A percentile compares a stretch with the other conserved stretches of the same genome.
Evolutionary conservation across 2,888 invertebrate species (phyloP).

Genomic region (Schrankia costaestrigalis): DNA sequence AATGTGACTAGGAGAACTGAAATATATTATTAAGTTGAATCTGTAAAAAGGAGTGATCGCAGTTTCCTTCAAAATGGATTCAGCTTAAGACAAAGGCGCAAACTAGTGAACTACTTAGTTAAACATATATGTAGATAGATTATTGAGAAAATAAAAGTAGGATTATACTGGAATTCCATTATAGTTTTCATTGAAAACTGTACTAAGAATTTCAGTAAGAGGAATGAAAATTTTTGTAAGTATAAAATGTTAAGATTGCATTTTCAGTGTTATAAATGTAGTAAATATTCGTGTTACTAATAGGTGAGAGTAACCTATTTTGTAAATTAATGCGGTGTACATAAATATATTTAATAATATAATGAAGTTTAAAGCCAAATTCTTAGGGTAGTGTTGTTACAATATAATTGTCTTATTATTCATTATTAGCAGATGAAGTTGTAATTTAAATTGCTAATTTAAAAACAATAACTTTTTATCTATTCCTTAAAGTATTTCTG

Average conservation of each 20-base stretch:
- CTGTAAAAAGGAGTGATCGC: no score
- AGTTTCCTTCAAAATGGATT: no score
- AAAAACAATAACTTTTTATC: no score
- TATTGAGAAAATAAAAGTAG: slow-evolving; percentile 6
- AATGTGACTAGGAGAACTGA: no score
- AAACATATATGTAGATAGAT: slow-evolving; percentile 7
- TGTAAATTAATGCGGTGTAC: slow-evolving; percentile 32
- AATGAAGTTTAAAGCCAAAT: slow-evolving; percentile 25
- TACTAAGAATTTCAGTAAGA: slow-evolving; percentile 13
- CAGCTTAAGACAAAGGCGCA: no score
- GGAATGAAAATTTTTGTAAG: slow-evolving; percentile 18
- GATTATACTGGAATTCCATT: slow-evolving; percentile 12
- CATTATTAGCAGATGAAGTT: no score
- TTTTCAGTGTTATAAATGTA: slow-evolving; percentile 19
- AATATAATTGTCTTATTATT: slow-evolving; percentile 14
- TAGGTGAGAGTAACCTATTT: slow-evolving; percentile 28
- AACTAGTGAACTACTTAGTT: no score
- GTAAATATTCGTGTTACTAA: slow-evolving; percentile 23
- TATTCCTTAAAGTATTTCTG: no score
- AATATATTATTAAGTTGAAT: no score
- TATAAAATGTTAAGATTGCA: slow-evolving; percentile 15
- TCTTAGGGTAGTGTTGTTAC: slow-evolving; percentile 19
- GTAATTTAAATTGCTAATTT: no score
- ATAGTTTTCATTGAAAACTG: slow-evolving; percentile 1
- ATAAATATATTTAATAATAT: slow-evolving; percentile 22